phyloP scores from a whole-genome alignment of 2,888 invertebrate genomes.

The Anthrax anthrax region DNA sequence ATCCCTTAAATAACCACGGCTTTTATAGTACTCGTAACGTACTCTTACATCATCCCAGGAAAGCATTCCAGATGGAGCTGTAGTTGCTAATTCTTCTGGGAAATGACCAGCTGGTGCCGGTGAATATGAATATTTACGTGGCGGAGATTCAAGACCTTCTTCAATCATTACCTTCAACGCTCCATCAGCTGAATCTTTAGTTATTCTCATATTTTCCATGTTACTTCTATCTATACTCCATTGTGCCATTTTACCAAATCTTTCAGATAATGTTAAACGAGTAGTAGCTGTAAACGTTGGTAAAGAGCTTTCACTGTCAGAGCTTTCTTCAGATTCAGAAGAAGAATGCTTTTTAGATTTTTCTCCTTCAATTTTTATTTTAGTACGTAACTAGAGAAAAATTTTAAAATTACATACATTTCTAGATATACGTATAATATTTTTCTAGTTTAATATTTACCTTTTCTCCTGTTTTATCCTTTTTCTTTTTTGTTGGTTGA shows the following conservation, averaged over 20 bases:
- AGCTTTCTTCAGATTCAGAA: constrained; percentile 47
- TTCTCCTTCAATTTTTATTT: constrained; percentile 35
- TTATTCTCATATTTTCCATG: constrained; percentile 75
- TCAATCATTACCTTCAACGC: constrained; percentile 67
- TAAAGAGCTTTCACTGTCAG: constrained; percentile 39
- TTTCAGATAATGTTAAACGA: constrained; percentile 64
- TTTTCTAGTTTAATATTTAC: constrained; percentile 21
- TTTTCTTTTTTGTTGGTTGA: constrained; percentile 31
- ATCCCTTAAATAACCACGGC: constrained; percentile 70
- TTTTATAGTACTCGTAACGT: constrained; percentile 78
- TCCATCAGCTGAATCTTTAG: constrained; percentile 57
- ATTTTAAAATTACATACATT: background rate
- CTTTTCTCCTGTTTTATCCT: constrained; percentile 34
- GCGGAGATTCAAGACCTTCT: constrained; percentile 43
- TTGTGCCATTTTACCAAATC: constrained; percentile 84
- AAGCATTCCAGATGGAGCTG: constrained; percentile 53
- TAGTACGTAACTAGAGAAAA: constrained; percentile 24
- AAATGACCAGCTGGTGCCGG: constrained; percentile 62
- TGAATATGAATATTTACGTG: constrained; percentile 41
- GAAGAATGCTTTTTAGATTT: constrained; percentile 39
- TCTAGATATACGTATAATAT: too few species aligned
- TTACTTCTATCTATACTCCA: constrained; percentile 74
- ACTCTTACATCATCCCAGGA: constrained; percentile 84
- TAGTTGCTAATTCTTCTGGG: constrained; percentile 59
- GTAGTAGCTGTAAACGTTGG: constrained; percentile 48